Base-by-base conservation (phyloP, 2,113 vertebrate species). In the Potamarius usumacintae region DNA sequence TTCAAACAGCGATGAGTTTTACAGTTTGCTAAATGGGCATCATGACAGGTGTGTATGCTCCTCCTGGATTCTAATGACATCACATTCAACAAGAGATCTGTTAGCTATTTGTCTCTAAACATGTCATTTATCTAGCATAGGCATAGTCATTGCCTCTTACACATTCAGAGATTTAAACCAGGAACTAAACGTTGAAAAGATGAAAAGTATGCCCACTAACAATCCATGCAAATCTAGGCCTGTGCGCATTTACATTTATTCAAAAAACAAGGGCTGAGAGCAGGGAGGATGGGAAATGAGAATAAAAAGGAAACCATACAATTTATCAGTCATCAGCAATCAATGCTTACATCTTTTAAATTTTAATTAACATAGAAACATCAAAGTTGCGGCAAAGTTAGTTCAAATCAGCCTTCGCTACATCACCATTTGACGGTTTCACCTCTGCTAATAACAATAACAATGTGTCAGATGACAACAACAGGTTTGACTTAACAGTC, bases 401-500 rank as follows among this genome's bases (percentile, higher is more conserved):
- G 57, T 60, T 62, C 15, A 79, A 72, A 50, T 42, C n/a, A 72
- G 81, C 22, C 67, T 52, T 4, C 60, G 15, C 22, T 22, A 77
- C 4, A 5, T 7, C 2, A 30, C 60, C 7, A 15, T 10, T 76
- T 53, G 11, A 52, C 7, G 0, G 17, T 79, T 67, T 79, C 65
- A 79, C 27, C 5, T 58, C 30, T 48, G 63, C 12, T 34, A 69
- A 87, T 18, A 69, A 67, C 18, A 65, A 52, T 12, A 57, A 12
- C 55, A 69, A 62, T 50, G 65, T 57, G 50, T 81, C 17, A 63
- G 17, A 82, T 52, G 2, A 4, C 67, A 11, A 65, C 53, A 85
- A 87, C 78, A 87, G 71, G 69, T 87, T 88, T 58, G 25, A 42
- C 82, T 25, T 77, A 89, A 81, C 65, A 53, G 82, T 84, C 60